Base-by-base conservation (phyloP, 2,888 invertebrate species). In the Melanargia galathea region DNA sequence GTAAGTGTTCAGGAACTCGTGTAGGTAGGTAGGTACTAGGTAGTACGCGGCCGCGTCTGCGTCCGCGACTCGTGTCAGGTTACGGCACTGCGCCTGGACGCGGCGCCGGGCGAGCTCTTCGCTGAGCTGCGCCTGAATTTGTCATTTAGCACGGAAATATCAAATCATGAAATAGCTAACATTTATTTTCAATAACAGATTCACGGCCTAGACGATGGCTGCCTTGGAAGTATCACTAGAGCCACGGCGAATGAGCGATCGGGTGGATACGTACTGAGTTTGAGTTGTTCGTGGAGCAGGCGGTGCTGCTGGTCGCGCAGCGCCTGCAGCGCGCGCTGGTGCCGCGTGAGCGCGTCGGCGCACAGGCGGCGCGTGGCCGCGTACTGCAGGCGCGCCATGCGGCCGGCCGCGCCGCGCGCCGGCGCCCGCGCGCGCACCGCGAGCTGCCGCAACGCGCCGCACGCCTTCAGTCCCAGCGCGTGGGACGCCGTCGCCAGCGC, bases 241-340 rank as follows among this genome's bases (percentile, higher is more conserved):
- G 10, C 2, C 7, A 30, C 33, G 11, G 8, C 11, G 10, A 38
- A 6, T 0, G n/a, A n/a, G 26, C 13, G n/a, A n/a, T 16, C 46
- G 22, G 8, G 7, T 5, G 5, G 51, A 7, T 13, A 16, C 89
- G 76, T 70, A 93, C 93, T 92, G 64, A 94, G 87, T 59, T 81
- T 80, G 70, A 93, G 86, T 79, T 94, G 94, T 45, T 92, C 89
- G 51, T 91, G 91, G 73, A 94, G 87, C 70, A 93, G 82, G 3
- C 80, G 77, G 67, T 91, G 89, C 75, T 92, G 93, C 70, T 90
- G 82, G 71, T 91, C 89, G 63, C 91, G 88, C 77, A 92, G 92
- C 69, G 82, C 84, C 67, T 90, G 80, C 69, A 94, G 85, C 69
- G 90, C 90, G 58, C 76, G 78, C 77, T 92, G 92, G 73, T 93